Evolutionary conservation across 1,140 invertebrate genomes (phyloP).

Genomic region (Caenorhabditis elegans): DNA sequence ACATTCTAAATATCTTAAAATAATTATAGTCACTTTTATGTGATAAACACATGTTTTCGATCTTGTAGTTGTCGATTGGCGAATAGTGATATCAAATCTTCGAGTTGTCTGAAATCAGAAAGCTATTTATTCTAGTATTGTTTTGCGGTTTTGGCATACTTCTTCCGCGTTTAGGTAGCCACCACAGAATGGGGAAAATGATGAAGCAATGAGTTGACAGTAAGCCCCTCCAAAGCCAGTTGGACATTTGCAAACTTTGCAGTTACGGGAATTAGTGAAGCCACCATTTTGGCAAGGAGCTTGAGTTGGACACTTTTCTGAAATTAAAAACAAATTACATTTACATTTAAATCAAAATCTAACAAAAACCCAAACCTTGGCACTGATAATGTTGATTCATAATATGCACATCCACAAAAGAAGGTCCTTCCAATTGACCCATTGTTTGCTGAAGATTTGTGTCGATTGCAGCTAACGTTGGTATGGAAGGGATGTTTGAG

Average conservation of each 20-base stretch:
- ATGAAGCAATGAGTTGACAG: slow-evolving; percentile 24
- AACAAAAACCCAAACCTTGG: neutral
- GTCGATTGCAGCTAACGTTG: slow-evolving; percentile 33
- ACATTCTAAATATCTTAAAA: neutral
- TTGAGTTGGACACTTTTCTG: slow-evolving; percentile 23
- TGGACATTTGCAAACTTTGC: slow-evolving; percentile 42
- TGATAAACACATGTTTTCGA: slow-evolving; percentile 44
- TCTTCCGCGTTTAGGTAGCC: slow-evolving; percentile 19
- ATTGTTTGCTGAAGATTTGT: slow-evolving; percentile 43
- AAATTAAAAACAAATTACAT: too few relatives aligned
- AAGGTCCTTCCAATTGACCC: slow-evolving; percentile 41
- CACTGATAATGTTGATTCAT: slow-evolving; percentile 42
- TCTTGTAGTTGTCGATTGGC: neutral
- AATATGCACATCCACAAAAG: slow-evolving; percentile 40
- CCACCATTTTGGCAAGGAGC: slow-evolving; percentile 40
- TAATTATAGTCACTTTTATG: neutral
- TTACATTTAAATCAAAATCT: neutral
- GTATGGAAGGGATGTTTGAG: neutral
- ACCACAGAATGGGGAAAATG: slow-evolving; percentile 15
- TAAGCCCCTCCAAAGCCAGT: slow-evolving; percentile 28
- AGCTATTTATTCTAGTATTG: too few relatives aligned
- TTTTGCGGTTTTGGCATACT: too few relatives aligned
- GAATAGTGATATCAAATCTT: slow-evolving; percentile 37
- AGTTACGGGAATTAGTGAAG: slow-evolving; percentile 31
- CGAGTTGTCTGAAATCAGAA: neutral